These are phyloP conservation scores for Tenodera sinensis DNA, from an alignment of 2,888 invertebrate species.

Conservation along the genomic window DNA sequence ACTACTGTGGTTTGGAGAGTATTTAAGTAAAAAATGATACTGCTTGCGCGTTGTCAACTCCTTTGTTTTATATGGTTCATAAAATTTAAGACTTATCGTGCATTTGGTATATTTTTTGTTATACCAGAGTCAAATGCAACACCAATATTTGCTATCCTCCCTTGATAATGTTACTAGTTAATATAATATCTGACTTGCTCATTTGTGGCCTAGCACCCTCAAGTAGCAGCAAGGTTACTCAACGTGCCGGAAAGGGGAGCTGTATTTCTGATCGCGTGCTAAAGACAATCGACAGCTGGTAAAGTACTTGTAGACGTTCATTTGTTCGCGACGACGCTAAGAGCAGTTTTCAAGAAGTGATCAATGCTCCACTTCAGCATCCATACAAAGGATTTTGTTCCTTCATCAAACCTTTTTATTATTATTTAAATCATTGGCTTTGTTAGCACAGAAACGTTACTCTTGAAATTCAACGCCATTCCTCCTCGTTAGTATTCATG, in stretches of 20 bases:
- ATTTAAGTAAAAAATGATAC: no score
- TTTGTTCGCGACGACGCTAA: background rate
- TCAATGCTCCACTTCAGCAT: background rate
- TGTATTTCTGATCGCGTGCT: background rate
- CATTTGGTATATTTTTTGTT: no score
- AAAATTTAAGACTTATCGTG: no score
- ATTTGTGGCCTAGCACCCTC: no score
- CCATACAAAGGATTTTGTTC: background rate
- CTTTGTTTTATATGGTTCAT: no score
- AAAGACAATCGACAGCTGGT: background rate
- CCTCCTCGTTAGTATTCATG: background rate
- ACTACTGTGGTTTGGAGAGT: no score
- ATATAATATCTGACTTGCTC: no score
- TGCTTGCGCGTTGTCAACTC: no score
- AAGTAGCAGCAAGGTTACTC: no score
- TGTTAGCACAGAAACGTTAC: background rate
- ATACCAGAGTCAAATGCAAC: no score
- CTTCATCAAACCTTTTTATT: background rate
- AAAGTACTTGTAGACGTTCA: background rate
- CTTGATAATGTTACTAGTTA: no score
- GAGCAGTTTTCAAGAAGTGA: background rate
- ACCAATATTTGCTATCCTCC: no score
- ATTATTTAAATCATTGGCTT: background rate
- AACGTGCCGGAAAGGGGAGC: background rate
- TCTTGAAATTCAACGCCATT: background rate